Conservation (phyloP, 2,113 vertebrate genomes). For the Anolis sagrei region DNA sequence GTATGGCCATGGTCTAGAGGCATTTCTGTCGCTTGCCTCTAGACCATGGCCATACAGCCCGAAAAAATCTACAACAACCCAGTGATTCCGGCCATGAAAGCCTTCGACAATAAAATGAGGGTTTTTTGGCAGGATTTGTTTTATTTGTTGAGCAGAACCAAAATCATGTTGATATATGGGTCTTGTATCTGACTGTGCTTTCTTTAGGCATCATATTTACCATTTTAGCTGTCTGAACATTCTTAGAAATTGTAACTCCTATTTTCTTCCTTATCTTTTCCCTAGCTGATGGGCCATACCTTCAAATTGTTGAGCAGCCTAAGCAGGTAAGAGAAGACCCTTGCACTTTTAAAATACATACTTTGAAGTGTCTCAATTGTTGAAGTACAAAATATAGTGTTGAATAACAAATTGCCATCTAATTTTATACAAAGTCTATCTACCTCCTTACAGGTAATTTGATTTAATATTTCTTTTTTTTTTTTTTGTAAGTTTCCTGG, state of each 20-base stretch:
- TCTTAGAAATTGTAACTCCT: background rate
- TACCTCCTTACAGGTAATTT: slow-evolving; percentile 24
- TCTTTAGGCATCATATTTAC: slow-evolving; percentile 13
- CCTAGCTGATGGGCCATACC: slow-evolving; percentile 84
- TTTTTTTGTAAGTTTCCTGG: slow-evolving; percentile 35
- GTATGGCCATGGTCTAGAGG: too few species aligned
- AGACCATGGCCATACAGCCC: too few species aligned
- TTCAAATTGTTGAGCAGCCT: slow-evolving; percentile 89
- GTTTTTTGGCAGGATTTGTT: too few species aligned
- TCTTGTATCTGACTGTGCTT: background rate
- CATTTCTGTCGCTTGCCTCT: too few species aligned
- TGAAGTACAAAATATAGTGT: background rate
- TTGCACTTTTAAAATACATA: slow-evolving; percentile 4
- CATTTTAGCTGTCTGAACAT: background rate
- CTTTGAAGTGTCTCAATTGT: slow-evolving; percentile 21
- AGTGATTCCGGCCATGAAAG: too few species aligned
- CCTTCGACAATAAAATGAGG: too few species aligned
- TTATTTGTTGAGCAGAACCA: slow-evolving; percentile 25
- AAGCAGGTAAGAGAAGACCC: slow-evolving; percentile 83
- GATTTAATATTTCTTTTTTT: slow-evolving; percentile 32
- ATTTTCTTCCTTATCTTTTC: slow-evolving; percentile 44
- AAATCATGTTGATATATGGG: background rate
- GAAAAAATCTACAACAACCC: too few species aligned
- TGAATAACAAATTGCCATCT: background rate
- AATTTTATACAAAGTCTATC: slow-evolving; percentile 3